phyloP scores from a whole-genome alignment of 1,140 invertebrate species.

The Riptortus pedestris region DNA sequence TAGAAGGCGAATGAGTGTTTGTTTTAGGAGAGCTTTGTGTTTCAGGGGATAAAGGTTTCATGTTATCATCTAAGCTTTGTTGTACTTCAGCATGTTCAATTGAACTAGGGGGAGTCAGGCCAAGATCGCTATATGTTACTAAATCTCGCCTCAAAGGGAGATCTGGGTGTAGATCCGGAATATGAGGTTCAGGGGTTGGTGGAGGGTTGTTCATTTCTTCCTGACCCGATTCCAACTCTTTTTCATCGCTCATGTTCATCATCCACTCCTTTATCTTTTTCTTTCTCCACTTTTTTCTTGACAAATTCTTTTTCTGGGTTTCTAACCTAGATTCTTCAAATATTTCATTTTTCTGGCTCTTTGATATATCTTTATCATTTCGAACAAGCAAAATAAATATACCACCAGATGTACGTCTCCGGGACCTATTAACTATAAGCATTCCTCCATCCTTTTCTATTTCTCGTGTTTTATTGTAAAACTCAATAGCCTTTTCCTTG shows the following conservation, averaged over 20 bases:
- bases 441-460: conserved; percentile 39
- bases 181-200: conserved; percentile 17
- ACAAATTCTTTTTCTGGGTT: neutral
- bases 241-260: neutral
- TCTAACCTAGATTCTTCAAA: conserved; percentile 11
- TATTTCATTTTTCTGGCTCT: conserved; percentile 16
- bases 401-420: conserved; percentile 40
- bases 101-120: neutral
- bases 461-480: conserved; percentile 37
- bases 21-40: no score
- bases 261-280: conserved; percentile 7
- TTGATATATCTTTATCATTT: conserved; percentile 5
- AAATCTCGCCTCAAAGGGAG: conserved; percentile 11
- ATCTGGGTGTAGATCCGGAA: conserved; percentile 7
- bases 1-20: no score
- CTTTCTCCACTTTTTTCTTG: neutral
- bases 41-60: no score
- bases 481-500: conserved; percentile 35
- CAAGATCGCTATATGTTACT: neutral
- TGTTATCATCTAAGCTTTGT: no score
- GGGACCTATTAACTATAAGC: conserved; percentile 37
- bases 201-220: conserved; percentile 19
- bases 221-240: neutral
- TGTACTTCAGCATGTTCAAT: no score
- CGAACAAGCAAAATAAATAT: conserved; percentile 37